Conservation (phyloP, 2,113 vertebrate species). For the Campylomormyrus tamandua region DNA sequence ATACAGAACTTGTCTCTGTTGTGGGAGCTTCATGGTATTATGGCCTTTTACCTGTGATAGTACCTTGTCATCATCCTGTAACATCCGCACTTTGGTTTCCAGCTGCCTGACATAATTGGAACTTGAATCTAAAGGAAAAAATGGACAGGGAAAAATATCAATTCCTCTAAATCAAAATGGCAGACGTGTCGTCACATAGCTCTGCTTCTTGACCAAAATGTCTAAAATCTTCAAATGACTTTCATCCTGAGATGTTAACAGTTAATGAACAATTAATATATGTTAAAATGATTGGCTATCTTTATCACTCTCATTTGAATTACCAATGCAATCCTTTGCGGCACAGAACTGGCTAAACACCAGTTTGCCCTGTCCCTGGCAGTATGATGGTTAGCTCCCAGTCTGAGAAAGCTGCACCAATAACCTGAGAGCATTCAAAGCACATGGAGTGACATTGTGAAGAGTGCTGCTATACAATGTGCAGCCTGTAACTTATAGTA, state of each 20-base stretch:
- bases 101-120: slow-evolving; percentile 86
- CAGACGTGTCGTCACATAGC: neutral
- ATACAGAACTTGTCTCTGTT: neutral
- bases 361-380: slow-evolving; percentile 29
- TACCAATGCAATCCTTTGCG: neutral
- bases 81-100: slow-evolving; percentile 85
- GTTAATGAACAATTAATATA: neutral
- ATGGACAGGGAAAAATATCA: slow-evolving; percentile 12
- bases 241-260: neutral
- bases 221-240: neutral
- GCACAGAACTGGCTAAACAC: neutral
- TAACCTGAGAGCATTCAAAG: neutral
- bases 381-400: neutral
- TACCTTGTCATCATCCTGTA: slow-evolving; percentile 84
- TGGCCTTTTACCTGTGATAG: slow-evolving; percentile 74
- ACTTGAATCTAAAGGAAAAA: slow-evolving; percentile 69
- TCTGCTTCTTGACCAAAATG: neutral
- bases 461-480: neutral
- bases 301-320: neutral
- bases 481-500: neutral
- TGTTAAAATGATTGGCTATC: neutral
- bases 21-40: neutral
- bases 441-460: neutral
- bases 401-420: neutral
- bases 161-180: neutral